Evolutionary conservation across 2,113 vertebrate species (phyloP), one percentile per base, ranked within the genome.

Genomic region (Shinisaurus crocodilurus): DNA sequence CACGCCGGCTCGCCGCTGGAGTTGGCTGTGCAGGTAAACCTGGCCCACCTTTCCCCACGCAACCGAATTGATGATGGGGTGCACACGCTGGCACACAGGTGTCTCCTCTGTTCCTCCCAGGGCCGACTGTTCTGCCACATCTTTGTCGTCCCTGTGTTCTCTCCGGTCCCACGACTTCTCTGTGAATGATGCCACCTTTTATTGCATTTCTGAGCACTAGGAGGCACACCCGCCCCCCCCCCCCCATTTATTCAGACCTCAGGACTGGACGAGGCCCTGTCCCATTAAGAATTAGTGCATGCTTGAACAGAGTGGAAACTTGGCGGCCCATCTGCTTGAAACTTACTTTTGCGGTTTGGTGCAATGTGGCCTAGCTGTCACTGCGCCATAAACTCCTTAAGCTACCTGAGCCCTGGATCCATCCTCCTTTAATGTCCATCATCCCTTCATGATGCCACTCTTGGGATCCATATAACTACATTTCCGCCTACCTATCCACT

Each of bases 11-110:
- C 95, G 0, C 91, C 9, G 57, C 91, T 95, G 0, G 93, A 97
- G 23, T 95, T 98, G 92, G 97, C 96, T 3, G 95, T 97, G 8
- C 98, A 99, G 98, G 98, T 99, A 91, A 95, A 91, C 32, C 18
- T 67, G 20, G 37, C 25, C 25, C 7, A 32, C 25, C 18, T 1
- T 15, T 63, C 25, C 40, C 60, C 5, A 13, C 1, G 10, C 37
- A 80, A 40, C 9, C 32, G 13, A 48, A 27, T 15, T 45, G 40
- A 63, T n/a, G n/a, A n/a, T 18, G 54, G n/a, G 34, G 1, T 15
- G 29, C 25, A 50, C 15, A n/a, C 3, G 3, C 54, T 54, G 32
- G 10, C 67, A 48, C 37, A 63, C 37, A 72, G 18, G 8, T 70
- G 20, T 29, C 5, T 6, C 37, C 25, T 9, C 37, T 40, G 3